Base-by-base conservation (phyloP, 2,113 vertebrate genomes). In the Tricholaema leucomelas region DNA sequence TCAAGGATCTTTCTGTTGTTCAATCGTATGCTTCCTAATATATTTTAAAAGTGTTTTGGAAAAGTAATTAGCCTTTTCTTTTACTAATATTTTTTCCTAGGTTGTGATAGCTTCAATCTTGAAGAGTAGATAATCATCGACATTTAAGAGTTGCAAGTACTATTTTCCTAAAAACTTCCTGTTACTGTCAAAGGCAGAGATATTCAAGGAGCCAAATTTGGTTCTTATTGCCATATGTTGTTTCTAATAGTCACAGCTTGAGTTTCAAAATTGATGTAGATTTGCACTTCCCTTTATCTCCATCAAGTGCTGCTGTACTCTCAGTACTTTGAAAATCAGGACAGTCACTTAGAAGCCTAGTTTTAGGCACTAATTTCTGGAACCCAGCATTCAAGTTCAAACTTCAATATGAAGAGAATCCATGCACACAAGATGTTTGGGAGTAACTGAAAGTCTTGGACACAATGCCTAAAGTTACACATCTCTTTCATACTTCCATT, bases 241-340 rank as follows among this genome's bases (percentile, higher is more conserved):
- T 90, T 92, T 91, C 69, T 77, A 94, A 90, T 88, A 88, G 63
- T 65, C 86, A 73, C 59, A 86, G 90, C 59, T 24, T 76, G 73
- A 91, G 74, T 81, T 95, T 94, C 83, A 90, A 93, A 92, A 84
- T 38, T 61, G 35, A 67, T 65, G 40, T 17, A 80, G 60, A 30
- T 91, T 88, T 91, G 89, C 13, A 91, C 56, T 90, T 91, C 69
- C 61, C 58, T 81, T 94, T 81, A 69, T 40, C 58, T 92, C 73
- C 44, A 90, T 24, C 58, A 38, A 95, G 65, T 25, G 38, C 44
- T 91, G 76, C 48, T 88, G 61, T 58, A 90, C 76, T 74, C 72
- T 40, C 5, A 6, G 50, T 50, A 70, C 88, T 65, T 44, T 69
- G 55, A 75, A 94, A 92, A 91, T 30, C 59, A 69, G 66, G 44